phyloP scores from a whole-genome alignment of 2,797 vertebrate genomes.

The Staurois parvus region DNA sequence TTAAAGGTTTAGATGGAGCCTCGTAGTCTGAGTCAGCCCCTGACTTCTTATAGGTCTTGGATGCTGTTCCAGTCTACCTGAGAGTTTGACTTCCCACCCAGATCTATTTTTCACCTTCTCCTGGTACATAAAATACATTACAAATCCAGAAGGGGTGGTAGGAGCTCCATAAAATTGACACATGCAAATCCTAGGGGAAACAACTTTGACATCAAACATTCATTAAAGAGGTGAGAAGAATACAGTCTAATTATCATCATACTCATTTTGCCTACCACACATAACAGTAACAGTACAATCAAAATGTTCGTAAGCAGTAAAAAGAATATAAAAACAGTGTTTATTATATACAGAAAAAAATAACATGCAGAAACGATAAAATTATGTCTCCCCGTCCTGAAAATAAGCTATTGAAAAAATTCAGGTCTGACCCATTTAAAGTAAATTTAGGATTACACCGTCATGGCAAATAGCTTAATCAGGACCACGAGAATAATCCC shows the following conservation, averaged over 20 bases:
- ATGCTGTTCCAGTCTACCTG: no score
- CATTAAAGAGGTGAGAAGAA: no score
- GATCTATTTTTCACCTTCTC: no score
- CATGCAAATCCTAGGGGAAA: no score
- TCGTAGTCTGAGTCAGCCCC: no score
- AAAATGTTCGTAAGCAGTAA: background rate
- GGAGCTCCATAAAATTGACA: no score
- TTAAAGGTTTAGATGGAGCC: no score
- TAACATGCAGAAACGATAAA: background rate
- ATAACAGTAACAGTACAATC: background rate
- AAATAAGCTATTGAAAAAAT: background rate
- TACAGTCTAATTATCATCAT: background rate
- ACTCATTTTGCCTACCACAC: background rate
- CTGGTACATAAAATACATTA: no score
- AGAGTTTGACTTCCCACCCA: no score
- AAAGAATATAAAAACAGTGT: background rate
- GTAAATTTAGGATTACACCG: conserved; percentile 36
- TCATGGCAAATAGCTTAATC: background rate
- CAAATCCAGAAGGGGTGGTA: no score
- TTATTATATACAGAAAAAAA: background rate
- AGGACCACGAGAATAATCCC: background rate
- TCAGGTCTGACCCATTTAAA: conserved; percentile 27
- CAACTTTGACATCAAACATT: no score
- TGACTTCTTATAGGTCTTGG: no score
- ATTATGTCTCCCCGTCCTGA: background rate